phyloP scores from a whole-genome alignment of 23 tunicate species.

The Styela plicata region DNA sequence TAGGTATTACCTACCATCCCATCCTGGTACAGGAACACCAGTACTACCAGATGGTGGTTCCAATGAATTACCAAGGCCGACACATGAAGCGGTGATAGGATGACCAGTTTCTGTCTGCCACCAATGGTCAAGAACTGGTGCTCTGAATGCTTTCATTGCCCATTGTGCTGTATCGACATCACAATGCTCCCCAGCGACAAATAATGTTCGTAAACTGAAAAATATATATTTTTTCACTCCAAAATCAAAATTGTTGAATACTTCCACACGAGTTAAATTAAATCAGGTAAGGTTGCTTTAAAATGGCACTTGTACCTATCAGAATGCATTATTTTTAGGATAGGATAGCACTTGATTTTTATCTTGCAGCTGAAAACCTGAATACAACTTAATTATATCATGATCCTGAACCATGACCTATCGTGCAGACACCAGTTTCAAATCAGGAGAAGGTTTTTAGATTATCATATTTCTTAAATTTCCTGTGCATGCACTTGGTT shows the following conservation, averaged over 20 bases:
- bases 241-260: not conserved
- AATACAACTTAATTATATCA: too few relatives aligned
- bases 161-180: conserved; percentile 80
- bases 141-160: conserved; percentile 66
- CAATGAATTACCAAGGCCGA: conserved; percentile 59
- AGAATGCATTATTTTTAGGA: too few relatives aligned
- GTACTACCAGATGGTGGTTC: conserved; percentile 77
- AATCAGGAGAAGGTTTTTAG: too few relatives aligned
- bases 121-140: conserved; percentile 91
- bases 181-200: conserved; percentile 95
- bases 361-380: too few relatives aligned
- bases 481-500: too few relatives aligned
- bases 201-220: conserved; percentile 59
- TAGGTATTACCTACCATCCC: conserved; percentile 93
- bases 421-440: too few relatives aligned
- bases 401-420: too few relatives aligned
- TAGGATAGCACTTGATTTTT: too few relatives aligned
- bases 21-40: conserved; percentile 90
- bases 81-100: conserved; percentile 83
- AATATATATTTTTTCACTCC: too few relatives aligned
- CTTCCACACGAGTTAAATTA: too few relatives aligned
- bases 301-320: not conserved
- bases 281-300: not conserved
- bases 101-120: conserved; percentile 96
- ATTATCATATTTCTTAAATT: too few relatives aligned